Percentiles rank a stretch among this genome's conserved stretches.
phyloP scores from a whole-genome alignment of 1,140 invertebrate species.

The Oncopeltus fasciatus region DNA sequence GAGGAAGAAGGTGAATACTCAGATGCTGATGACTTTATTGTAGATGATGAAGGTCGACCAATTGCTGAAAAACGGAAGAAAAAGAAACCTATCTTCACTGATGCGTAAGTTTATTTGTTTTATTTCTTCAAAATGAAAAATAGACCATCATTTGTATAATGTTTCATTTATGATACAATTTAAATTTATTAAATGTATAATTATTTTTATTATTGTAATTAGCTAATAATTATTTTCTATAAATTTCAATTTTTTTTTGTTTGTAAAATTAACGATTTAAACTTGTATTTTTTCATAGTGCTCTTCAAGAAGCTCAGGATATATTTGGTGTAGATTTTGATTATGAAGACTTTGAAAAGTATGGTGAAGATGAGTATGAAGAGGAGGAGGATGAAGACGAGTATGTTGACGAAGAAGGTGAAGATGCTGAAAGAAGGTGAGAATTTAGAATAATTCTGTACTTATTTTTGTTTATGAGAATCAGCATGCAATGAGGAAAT shows the following conservation, averaged over 20 bases:
- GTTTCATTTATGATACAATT: too few species aligned
- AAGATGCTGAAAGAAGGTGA: conserved; percentile 27
- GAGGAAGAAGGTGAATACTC: conserved; percentile 60
- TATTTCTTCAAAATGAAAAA: background rate
- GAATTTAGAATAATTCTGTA: too few species aligned
- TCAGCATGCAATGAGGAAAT: too few species aligned
- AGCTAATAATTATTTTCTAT: too few species aligned
- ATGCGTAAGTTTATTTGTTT: conserved; percentile 53
- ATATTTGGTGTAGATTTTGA: conserved; percentile 99
- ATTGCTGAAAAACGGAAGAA: conserved; percentile 77
- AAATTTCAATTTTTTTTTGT: too few species aligned
- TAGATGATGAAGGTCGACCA: conserved; percentile 86
- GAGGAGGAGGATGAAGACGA: conserved; percentile 63
- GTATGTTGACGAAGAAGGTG: conserved; percentile 53
- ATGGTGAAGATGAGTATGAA: conserved; percentile 75
- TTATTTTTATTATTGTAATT: too few species aligned
- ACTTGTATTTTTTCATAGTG: conserved; percentile 43
- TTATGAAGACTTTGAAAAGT: conserved; percentile 86
- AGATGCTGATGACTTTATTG: conserved; percentile 93
- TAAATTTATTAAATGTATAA: too few species aligned
- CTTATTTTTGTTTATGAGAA: too few species aligned
- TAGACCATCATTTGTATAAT: background rate
- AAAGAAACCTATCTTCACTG: conserved; percentile 75
- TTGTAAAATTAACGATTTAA: too few species aligned
- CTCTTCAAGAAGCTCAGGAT: conserved; percentile 94